These are phyloP conservation scores for Ambastaia sidthimunki DNA, from an alignment of 2,797 vertebrate genomes.

Conservation along the genomic window DNA sequence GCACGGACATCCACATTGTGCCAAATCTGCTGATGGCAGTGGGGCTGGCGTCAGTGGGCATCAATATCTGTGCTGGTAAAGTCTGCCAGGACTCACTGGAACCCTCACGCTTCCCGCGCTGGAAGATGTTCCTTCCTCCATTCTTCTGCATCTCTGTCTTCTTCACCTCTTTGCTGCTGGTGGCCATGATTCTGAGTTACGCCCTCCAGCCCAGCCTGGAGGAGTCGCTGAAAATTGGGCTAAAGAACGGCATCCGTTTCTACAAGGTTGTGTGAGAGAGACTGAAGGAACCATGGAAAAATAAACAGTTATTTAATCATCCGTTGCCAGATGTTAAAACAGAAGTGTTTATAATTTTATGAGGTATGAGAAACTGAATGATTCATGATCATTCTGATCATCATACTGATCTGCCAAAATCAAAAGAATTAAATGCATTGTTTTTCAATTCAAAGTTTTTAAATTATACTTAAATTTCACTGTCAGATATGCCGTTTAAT, in stretches of 20 bases:
- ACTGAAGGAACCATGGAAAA: not conserved
- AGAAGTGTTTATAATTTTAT: not conserved
- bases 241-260: constrained; percentile 92
- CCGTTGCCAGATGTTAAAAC: not conserved
- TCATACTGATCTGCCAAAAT: too few relatives aligned
- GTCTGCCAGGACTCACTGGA: constrained; percentile 96
- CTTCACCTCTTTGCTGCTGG: constrained; percentile 81
- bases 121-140: constrained; percentile 87
- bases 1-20: constrained; percentile 92
- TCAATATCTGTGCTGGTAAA: constrained; percentile 89
- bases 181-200: constrained; percentile 87
- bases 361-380: too few relatives aligned
- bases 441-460: too few relatives aligned
- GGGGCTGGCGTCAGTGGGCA: constrained; percentile 87
- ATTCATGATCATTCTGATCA: too few relatives aligned
- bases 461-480: too few relatives aligned
- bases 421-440: too few relatives aligned
- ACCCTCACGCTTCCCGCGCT: constrained; percentile 85
- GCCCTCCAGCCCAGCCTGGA: constrained; percentile 88
- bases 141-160: constrained; percentile 82
- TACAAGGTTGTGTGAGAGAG: constrained; percentile 74
- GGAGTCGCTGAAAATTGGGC: constrained; percentile 88
- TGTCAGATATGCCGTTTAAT: too few relatives aligned
- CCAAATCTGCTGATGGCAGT: constrained; percentile 94
- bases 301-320: not conserved